Evolutionary conservation across 2,888 invertebrate species (phyloP).

Genomic region (Stenotaenia linearis): DNA sequence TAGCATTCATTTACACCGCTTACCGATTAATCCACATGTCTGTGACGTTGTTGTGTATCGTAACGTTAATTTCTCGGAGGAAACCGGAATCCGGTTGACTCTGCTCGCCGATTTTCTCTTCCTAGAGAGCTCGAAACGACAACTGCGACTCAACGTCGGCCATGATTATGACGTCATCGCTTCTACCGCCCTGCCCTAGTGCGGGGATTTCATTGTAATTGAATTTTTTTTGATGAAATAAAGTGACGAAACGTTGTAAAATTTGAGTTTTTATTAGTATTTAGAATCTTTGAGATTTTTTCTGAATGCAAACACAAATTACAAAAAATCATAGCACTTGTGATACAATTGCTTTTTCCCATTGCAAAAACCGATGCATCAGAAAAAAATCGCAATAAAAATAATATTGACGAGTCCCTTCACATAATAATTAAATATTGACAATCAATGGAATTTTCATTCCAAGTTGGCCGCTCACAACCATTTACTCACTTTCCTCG

Average conservation of each 20-base stretch:
- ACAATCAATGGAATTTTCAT: background rate
- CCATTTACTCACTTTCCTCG: background rate
- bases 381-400: background rate
- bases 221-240: background rate
- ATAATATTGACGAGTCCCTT: slow-evolving; percentile 9
- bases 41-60: background rate
- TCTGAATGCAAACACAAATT: slow-evolving; percentile 9
- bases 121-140: background rate
- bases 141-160: slow-evolving; percentile 1
- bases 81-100: background rate
- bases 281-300: slow-evolving; percentile 9
- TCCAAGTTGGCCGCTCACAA: background rate
- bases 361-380: background rate
- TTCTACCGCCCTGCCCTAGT: background rate
- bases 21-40: background rate
- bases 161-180: background rate
- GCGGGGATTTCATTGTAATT: background rate
- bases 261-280: slow-evolving; percentile 5
- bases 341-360: background rate
- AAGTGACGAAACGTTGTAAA: background rate
- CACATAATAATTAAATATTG: background rate
- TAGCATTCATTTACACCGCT: background rate
- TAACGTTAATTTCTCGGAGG: background rate
- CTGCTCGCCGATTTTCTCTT: too few species aligned
- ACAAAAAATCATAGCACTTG: background rate